These are phyloP conservation scores for Malurus splendens DNA, from an alignment of 2,797 vertebrate species.

Conservation along the genomic window DNA sequence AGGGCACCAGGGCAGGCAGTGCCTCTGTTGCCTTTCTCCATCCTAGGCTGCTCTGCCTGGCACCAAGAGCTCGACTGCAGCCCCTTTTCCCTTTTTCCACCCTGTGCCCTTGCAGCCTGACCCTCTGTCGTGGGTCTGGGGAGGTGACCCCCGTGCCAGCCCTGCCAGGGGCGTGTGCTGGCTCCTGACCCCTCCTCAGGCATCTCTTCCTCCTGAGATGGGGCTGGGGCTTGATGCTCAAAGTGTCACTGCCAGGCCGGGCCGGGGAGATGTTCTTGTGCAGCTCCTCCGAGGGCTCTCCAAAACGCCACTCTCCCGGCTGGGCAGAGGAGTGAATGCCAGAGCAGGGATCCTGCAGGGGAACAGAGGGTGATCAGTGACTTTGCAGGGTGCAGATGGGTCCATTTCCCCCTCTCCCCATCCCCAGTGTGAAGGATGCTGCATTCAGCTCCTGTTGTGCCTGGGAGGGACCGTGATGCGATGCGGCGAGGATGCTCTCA, in stretches of 20 bases:
- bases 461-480: neutral
- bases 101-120: neutral
- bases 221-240: neutral
- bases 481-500: neutral
- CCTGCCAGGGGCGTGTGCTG: accelerated
- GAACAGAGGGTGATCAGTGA: neutral
- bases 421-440: neutral
- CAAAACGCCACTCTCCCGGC: neutral
- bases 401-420: neutral
- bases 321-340: neutral
- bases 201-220: neutral
- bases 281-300: neutral
- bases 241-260: accelerated
- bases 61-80: neutral
- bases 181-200: neutral
- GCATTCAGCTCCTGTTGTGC: neutral
- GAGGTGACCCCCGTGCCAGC: neutral
- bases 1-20: neutral
- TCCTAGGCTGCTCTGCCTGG: neutral
- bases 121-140: neutral
- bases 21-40: neutral
- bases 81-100: accelerated
- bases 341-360: slow-evolving; percentile 49
- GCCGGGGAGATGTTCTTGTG: neutral
- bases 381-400: neutral